Base-by-base conservation (phyloP, 2,888 invertebrate species). In the Drosophila leonis region DNA sequence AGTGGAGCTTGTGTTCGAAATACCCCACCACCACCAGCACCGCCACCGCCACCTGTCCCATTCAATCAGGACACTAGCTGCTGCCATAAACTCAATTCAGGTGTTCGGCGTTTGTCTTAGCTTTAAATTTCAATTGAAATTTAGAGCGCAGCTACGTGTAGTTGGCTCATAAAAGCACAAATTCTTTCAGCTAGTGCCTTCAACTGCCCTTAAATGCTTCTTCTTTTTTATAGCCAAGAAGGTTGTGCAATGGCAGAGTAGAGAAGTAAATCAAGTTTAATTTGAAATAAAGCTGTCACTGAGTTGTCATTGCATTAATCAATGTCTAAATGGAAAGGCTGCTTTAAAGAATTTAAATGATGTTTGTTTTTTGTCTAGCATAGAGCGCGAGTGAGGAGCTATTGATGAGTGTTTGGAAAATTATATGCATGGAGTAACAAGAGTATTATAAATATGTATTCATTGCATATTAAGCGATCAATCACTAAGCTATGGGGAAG, bases 71-170 rank as follows among this genome's bases (percentile, higher is more conserved):
- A 9, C 29, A 48, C 48, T 20, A 15, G 18, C 44, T 37, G 10
- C 49, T 59, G 33, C 51, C 65, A 72, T 65, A 59, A 77, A 70
- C 60, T 65, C 44, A 55, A 64, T 55, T 64, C 54, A 62, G 44
- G 31, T 52, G 46, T 49, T 29, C 52, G 20, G 20, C 31, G 57
- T n/a, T 8, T 37, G 37, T 27, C 31, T 37, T 18, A 37, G 66
- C 62, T 68, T 85, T 72, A 67, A 61, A 56, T 59, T 71, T 51
- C 76, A 83, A 88, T 83, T 81, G 83, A 81, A 83, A 84, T 84
- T 84, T 89, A 84, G 82, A 72, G 79, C 64, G 29, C 13, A 42
- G 55, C 57, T 49, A 86, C 87, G 84, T 89, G 83, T 55, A 39
- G 31, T 24, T 71, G 27, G 27, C 65, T 61, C 65, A 41, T 29